phyloP scores from a whole-genome alignment of 2,888 invertebrate genomes.

The Dorcus parallelipipedus region DNA sequence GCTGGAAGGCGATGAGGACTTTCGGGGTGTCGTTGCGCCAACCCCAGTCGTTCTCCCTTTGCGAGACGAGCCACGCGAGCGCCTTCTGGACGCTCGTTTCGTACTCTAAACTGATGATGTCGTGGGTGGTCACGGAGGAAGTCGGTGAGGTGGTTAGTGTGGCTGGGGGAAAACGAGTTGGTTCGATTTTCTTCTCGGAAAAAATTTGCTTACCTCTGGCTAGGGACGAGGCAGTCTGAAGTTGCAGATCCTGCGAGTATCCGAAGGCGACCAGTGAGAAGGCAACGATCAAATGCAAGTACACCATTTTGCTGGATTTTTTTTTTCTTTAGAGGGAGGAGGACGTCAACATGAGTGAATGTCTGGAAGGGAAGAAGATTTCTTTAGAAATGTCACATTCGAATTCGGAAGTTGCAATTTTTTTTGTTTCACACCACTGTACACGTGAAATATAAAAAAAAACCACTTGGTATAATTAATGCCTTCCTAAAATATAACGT shows the following conservation, averaged over 20 bases:
- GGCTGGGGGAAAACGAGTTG: conserved; percentile 3
- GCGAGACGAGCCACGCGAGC: conserved; percentile 69
- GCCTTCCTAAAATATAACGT: no score
- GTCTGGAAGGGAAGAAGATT: no score
- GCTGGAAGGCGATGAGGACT: conserved; percentile 75
- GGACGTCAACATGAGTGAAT: no score
- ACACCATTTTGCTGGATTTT: conserved; percentile 15
- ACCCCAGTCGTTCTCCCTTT: conserved; percentile 72
- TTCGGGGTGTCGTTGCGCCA: conserved; percentile 84
- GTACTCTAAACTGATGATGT: conserved; percentile 32
- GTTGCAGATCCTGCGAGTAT: conserved; percentile 36
- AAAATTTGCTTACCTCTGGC: conserved; percentile 29
- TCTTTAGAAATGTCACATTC: no score
- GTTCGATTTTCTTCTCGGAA: background rate
- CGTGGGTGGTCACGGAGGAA: background rate
- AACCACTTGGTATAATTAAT: no score
- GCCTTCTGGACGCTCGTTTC: conserved; percentile 65
- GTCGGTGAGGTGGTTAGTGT: conserved; percentile 1
- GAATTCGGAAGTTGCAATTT: no score
- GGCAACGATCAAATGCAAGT: conserved; percentile 23
- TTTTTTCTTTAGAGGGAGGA: no score
- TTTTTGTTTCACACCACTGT: no score
- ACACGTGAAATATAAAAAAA: no score
- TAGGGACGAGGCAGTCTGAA: conserved; percentile 33
- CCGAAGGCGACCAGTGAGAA: conserved; percentile 36